Evolutionary conservation across 2,888 invertebrate species (phyloP).

Genomic region (Macroteleia sp.): DNA sequence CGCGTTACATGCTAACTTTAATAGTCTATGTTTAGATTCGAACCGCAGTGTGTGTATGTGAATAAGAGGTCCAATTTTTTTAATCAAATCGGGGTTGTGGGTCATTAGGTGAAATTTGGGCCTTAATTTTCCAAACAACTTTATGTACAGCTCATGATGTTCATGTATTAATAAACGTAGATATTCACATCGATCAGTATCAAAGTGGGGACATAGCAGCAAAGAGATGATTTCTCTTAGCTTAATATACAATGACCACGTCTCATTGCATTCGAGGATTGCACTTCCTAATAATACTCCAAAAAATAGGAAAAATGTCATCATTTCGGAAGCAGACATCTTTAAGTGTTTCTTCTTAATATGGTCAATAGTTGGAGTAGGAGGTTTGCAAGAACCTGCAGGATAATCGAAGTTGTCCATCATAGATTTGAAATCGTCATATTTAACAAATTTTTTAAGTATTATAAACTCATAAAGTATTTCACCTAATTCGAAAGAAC

Average conservation of each 20-base stretch:
- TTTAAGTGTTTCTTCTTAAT: neutral
- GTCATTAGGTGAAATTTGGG: neutral
- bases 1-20: too few relatives aligned
- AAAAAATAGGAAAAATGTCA: conserved; percentile 7
- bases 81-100: neutral
- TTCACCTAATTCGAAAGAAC: conserved; percentile 44
- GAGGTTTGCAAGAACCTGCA: conserved; percentile 25
- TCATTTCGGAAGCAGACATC: conserved; percentile 1
- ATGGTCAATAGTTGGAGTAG: conserved; percentile 2
- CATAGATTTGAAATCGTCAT: neutral
- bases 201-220: neutral
- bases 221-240: neutral
- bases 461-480: neutral
- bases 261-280: conserved; percentile 14
- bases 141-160: neutral
- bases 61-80: neutral
- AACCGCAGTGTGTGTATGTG: neutral
- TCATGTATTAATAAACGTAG: neutral
- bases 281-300: neutral
- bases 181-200: neutral
- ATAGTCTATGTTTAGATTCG: neutral
- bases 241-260: conserved; percentile 46
- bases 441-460: too few relatives aligned
- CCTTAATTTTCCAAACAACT: neutral
- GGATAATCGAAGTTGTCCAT: conserved; percentile 18